Conservation (phyloP, 2,888 invertebrate genomes). For the Dastarcus helophoroides region DNA sequence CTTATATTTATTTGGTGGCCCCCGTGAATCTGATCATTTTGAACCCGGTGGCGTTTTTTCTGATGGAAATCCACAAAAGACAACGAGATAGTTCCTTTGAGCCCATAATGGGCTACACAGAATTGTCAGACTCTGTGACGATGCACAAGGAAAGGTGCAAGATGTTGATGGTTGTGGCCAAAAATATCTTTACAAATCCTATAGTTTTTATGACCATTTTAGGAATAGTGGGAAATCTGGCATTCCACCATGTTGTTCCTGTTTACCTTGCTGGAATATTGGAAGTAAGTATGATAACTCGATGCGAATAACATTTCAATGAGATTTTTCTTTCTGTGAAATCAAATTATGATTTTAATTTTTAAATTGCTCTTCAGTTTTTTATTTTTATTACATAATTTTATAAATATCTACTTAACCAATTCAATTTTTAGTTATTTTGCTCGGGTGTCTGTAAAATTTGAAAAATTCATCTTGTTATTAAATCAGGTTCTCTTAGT, state of each 20-base stretch:
- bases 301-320: slow-evolving; percentile 7
- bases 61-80: slow-evolving; percentile 62
- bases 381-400: no score
- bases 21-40: slow-evolving; percentile 87
- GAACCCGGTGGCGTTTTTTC: slow-evolving; percentile 81
- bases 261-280: slow-evolving; percentile 62
- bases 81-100: slow-evolving; percentile 32
- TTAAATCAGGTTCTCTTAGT: no score
- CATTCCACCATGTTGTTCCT: slow-evolving; percentile 70
- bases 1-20: slow-evolving; percentile 85
- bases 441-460: no score
- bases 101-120: slow-evolving; percentile 22
- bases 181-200: slow-evolving; percentile 76
- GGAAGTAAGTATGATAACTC: slow-evolving; percentile 57
- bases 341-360: no score
- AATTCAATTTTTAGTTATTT: no score
- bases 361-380: no score
- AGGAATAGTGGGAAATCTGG: slow-evolving; percentile 74
- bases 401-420: no score
- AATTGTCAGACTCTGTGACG: slow-evolving; percentile 17
- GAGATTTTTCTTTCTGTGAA: background rate
- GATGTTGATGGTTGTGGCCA: slow-evolving; percentile 37
- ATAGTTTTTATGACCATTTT: slow-evolving; percentile 86
- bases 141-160: slow-evolving; percentile 27
- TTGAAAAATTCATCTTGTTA: no score